These are phyloP conservation scores for Bellardia bayeri DNA, from an alignment of 2,888 invertebrate genomes.

Conservation along the genomic window DNA sequence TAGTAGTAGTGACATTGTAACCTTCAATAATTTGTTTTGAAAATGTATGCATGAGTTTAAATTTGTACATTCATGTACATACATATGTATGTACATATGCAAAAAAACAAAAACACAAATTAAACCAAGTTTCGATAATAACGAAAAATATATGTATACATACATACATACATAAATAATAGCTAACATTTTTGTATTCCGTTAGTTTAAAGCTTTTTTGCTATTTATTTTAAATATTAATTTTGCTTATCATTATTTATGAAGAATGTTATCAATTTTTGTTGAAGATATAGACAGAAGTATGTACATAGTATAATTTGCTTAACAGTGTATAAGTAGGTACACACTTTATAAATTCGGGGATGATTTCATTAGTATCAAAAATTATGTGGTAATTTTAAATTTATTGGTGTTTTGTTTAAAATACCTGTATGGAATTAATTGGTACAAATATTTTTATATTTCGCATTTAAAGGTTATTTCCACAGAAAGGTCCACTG, in stretches of 20 bases:
- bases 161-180: not conserved
- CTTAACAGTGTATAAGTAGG: too few species aligned
- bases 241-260: constrained; percentile 11
- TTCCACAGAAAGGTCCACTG: too few species aligned
- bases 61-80: not conserved
- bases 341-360: too few species aligned
- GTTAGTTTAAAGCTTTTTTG: not conserved
- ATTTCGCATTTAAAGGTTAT: too few species aligned
- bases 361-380: too few species aligned
- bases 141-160: not conserved
- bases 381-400: too few species aligned
- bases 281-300: not conserved
- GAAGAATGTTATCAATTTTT: constrained; percentile 27
- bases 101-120: not conserved
- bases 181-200: not conserved
- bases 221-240: not conserved
- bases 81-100: too few species aligned
- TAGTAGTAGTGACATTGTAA: constrained; percentile 48
- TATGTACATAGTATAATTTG: not conserved
- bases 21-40: constrained; percentile 50
- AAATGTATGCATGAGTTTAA: constrained; percentile 6
- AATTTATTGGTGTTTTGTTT: too few species aligned
- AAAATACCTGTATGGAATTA: too few species aligned
- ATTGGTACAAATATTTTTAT: too few species aligned
- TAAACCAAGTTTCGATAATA: not conserved